A percentile compares a stretch with the other conserved stretches of the same genome.
These are phyloP conservation scores for Drosophila atroscutellata DNA, from an alignment of 2,888 invertebrate species.

Conservation along the genomic window DNA sequence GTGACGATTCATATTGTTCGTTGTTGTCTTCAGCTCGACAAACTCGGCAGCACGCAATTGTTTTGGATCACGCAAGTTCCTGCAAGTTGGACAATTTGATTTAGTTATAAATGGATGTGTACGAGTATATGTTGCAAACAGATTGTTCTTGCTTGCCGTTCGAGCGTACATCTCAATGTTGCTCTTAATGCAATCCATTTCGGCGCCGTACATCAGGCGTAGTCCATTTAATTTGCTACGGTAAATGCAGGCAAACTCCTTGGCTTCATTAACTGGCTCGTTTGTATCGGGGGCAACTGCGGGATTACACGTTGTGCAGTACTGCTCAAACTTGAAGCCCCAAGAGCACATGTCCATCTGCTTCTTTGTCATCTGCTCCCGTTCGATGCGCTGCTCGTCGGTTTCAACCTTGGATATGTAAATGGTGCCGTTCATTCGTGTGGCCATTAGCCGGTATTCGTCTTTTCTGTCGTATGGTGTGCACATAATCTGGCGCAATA, in stretches of 20 bases:
- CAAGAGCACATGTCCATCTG: constrained; percentile 64
- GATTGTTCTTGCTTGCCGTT: not conserved
- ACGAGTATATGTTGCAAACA: not conserved
- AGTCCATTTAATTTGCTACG: constrained; percentile 32
- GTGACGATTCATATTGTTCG: not conserved
- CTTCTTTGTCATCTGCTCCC: not conserved
- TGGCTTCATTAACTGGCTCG: constrained; percentile 51
- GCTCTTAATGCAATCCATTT: constrained; percentile 63
- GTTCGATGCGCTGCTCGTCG: constrained; percentile 8
- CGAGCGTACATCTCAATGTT: constrained; percentile 36
- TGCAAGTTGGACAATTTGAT: not conserved
- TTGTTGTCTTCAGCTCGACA: constrained; percentile 60
- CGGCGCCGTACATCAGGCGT: constrained; percentile 55
- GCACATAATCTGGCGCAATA: constrained; percentile 60
- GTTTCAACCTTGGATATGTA: constrained; percentile 50
- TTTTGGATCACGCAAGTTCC: constrained; percentile 41
- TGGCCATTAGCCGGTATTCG: constrained; percentile 42
- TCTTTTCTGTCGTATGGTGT: constrained; percentile 45
- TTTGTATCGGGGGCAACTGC: constrained; percentile 41
- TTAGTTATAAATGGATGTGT: not conserved
- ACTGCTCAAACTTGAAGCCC: constrained; percentile 74
- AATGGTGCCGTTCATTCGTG: constrained; percentile 54
- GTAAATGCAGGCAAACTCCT: constrained; percentile 54
- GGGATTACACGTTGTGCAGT: constrained; percentile 35
- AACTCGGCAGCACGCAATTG: constrained; percentile 40